Evolutionary conservation across 2,888 invertebrate genomes (phyloP).

Genomic region (Melieria omissa): DNA sequence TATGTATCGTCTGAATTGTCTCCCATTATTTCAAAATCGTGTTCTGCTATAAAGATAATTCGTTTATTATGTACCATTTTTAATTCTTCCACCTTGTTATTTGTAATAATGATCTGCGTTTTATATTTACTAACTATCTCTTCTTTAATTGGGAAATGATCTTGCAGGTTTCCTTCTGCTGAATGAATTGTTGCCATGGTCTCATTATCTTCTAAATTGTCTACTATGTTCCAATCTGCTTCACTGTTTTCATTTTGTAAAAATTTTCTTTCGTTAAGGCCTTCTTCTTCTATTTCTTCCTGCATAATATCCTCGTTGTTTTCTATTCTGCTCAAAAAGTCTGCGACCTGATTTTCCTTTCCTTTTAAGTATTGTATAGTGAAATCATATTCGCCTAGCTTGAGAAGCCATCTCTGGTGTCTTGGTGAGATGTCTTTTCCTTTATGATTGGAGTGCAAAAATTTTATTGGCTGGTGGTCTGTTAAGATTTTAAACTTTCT

Average conservation of each 20-base stretch:
- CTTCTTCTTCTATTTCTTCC: neutral
- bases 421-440: constrained; percentile 1
- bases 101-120: constrained; percentile 1
- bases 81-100: constrained; percentile 35
- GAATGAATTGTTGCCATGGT: neutral
- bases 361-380: neutral
- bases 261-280: too few relatives aligned
- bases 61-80: constrained; percentile 34
- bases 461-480: constrained; percentile 4
- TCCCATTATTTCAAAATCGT: constrained; percentile 35
- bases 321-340: constrained; percentile 7
- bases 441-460: neutral
- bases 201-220: neutral
- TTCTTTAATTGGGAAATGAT: neutral
- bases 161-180: too few relatives aligned
- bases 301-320: neutral
- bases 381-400: neutral
- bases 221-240: too few relatives aligned
- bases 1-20: constrained; percentile 40
- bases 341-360: neutral
- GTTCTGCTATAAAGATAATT: constrained; percentile 42
- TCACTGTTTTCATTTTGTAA: too few relatives aligned
- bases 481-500: neutral
- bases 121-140: neutral
- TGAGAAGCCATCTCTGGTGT: constrained; percentile 1